Conservation (phyloP, 2,113 vertebrate species). For the Heterochromis multidens region DNA sequence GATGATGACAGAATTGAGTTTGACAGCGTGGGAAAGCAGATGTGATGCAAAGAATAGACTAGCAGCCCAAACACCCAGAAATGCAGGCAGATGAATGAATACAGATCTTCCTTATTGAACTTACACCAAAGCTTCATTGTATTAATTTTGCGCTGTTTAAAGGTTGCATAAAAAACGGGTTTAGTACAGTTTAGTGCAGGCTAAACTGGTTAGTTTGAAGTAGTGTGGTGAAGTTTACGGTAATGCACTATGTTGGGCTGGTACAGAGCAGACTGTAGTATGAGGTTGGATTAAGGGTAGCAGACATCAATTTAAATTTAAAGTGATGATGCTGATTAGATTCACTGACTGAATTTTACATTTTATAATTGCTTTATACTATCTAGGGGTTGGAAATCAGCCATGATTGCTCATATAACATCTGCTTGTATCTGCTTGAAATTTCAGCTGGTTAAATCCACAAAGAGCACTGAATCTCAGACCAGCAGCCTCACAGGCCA, state of each 20-base stretch:
- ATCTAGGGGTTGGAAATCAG: neutral
- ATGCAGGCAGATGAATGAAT: too few species aligned
- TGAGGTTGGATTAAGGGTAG: neutral
- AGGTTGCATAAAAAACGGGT: neutral
- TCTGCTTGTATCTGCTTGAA: neutral
- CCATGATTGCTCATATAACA: neutral
- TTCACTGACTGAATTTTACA: neutral
- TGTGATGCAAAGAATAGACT: too few species aligned
- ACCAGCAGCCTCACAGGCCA: neutral
- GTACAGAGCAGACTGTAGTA: too few species aligned
- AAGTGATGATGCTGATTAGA: neutral
- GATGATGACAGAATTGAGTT: too few species aligned
- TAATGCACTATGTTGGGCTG: too few species aligned
- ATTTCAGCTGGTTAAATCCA: neutral
- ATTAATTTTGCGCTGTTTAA: neutral
- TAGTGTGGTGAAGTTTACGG: neutral
- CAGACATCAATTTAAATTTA: neutral
- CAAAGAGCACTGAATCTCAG: neutral
- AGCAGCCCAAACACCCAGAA: too few species aligned
- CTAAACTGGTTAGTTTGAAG: neutral
- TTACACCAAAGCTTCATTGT: too few species aligned
- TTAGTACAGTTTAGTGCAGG: neutral
- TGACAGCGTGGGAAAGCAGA: too few species aligned
- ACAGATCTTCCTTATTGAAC: too few species aligned
- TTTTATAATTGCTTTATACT: neutral